phyloP scores from a whole-genome alignment of 2,888 invertebrate species.

The Hypena proboscidalis region DNA sequence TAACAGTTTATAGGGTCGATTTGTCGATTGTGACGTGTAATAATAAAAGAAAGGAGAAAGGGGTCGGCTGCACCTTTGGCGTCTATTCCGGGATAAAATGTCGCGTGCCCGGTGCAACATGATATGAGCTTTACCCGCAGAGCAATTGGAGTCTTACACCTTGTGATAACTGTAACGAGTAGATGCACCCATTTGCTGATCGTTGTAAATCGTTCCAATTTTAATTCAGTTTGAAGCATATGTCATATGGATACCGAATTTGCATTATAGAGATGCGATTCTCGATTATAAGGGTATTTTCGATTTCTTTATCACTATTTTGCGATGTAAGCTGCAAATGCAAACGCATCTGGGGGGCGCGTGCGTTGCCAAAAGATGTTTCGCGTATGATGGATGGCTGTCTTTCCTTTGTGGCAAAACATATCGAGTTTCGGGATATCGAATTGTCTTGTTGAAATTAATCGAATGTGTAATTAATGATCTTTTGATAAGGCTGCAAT shows the following conservation, averaged over 20 bases:
- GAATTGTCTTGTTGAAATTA: slow-evolving; percentile 39
- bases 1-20: slow-evolving; percentile 57
- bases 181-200: neutral
- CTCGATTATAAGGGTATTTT: slow-evolving; percentile 42
- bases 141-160: slow-evolving; percentile 46
- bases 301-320: slow-evolving; percentile 32
- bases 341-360: slow-evolving; percentile 70
- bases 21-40: slow-evolving; percentile 56
- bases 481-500: slow-evolving; percentile 38
- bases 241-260: slow-evolving; percentile 47
- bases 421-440: slow-evolving; percentile 47
- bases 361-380: slow-evolving; percentile 72
- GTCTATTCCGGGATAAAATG: slow-evolving; percentile 55
- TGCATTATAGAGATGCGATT: slow-evolving; percentile 40
- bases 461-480: slow-evolving; percentile 47
- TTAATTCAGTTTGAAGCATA: slow-evolving; percentile 34
- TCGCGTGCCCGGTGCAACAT: slow-evolving; percentile 66
- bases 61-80: slow-evolving; percentile 72
- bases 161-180: slow-evolving; percentile 39
- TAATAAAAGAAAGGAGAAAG: slow-evolving; percentile 69
- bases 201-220: slow-evolving; percentile 5
- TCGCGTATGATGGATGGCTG: slow-evolving; percentile 62
- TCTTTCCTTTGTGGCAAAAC: slow-evolving; percentile 46
- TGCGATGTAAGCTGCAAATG: slow-evolving; percentile 52
- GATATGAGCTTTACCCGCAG: slow-evolving; percentile 24